Conservation (phyloP, 2,888 invertebrate genomes). For the Nemotelus nigrinus region DNA sequence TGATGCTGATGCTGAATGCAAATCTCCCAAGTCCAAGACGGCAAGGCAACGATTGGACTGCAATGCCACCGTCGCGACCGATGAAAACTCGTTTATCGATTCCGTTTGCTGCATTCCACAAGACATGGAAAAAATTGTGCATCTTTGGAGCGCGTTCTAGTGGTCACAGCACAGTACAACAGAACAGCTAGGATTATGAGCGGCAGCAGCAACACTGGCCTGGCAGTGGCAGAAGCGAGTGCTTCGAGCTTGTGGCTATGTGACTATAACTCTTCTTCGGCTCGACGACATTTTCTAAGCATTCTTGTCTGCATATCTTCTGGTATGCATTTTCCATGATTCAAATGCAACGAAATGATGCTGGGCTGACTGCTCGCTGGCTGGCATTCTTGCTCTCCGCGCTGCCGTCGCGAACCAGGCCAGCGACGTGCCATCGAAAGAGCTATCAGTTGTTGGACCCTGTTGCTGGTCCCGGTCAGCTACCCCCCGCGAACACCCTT, state of each 20-base stretch:
- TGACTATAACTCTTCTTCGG: not conserved
- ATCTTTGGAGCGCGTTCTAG: not conserved
- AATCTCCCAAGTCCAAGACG: too few species aligned
- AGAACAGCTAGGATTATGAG: too few species aligned
- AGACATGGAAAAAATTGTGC: not conserved
- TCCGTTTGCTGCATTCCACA: constrained; percentile 37
- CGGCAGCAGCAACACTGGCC: too few species aligned
- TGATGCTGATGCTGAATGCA: too few species aligned
- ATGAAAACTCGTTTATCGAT: constrained; percentile 36
- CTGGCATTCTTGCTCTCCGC: constrained; percentile 5
- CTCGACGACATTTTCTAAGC: constrained; percentile 37
- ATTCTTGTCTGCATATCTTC: constrained; percentile 37
- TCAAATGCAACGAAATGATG: too few species aligned
- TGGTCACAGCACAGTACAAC: not conserved
- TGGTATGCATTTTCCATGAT: constrained; percentile 19
- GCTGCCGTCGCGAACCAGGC: not conserved
- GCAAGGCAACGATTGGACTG: too few species aligned
- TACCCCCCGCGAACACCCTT: constrained; percentile 2
- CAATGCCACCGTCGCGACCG: too few species aligned
- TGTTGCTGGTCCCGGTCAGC: not conserved
- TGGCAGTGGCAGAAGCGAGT: too few species aligned
- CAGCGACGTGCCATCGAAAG: not conserved
- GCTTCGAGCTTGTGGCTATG: not conserved
- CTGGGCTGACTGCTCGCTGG: not conserved
- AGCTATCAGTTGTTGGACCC: not conserved